Conservation (phyloP, 2,888 invertebrate genomes). For the Acanthosepion esculentum region DNA sequence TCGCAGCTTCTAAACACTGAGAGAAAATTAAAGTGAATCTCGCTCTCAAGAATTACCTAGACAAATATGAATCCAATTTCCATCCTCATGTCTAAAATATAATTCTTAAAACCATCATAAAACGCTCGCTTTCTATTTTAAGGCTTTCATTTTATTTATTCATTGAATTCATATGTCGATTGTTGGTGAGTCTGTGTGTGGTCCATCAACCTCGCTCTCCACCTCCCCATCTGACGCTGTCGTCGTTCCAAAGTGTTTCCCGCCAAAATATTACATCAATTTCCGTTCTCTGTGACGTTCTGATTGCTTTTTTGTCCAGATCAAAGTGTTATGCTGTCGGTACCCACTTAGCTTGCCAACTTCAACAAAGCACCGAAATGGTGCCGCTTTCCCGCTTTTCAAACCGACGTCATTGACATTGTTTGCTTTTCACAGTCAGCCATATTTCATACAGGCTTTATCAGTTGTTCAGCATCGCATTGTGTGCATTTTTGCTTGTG, state of each 20-base stretch:
- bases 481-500: not conserved
- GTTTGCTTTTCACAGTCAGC: not conserved
- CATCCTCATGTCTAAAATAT: not conserved
- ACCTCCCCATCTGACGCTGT: not conserved
- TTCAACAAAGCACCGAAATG: not conserved
- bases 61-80: no score
- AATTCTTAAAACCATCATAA: not conserved
- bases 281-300: not conserved
- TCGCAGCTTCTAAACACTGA: not conserved
- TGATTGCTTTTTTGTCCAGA: constrained; percentile 33
- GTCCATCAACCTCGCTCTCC: not conserved
- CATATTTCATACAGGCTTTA: not conserved
- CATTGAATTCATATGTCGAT: not conserved
- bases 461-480: not conserved
- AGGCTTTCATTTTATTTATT: not conserved
- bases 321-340: not conserved
- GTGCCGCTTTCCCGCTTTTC: not conserved
- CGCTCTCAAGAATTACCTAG: not conserved
- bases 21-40: not conserved
- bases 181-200: not conserved
- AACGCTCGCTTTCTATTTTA: not conserved
- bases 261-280: not conserved
- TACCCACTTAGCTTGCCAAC: constrained; percentile 9
- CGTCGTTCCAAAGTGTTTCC: not conserved
- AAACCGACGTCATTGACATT: not conserved